These are phyloP conservation scores for Dendrolimus pini DNA, from an alignment of 2,888 invertebrate genomes.

Conservation along the genomic window DNA sequence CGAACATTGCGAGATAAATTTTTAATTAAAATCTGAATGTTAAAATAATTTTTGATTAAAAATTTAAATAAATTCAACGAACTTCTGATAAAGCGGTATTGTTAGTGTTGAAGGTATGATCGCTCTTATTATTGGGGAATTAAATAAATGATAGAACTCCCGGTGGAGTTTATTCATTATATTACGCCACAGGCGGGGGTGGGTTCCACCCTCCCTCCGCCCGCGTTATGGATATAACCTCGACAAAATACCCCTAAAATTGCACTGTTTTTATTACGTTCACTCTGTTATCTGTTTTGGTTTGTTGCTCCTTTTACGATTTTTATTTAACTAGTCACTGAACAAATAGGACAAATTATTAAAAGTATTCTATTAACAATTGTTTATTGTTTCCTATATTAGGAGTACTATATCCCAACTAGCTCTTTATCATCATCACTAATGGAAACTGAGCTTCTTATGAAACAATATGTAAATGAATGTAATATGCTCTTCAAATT, in stretches of 20 bases:
- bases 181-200: conserved; percentile 48
- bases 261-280: conserved; percentile 76
- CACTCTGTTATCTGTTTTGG: conserved; percentile 72
- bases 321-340: conserved; percentile 69
- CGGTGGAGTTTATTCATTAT: conserved; percentile 76
- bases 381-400: too few relatives aligned
- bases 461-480: too few relatives aligned
- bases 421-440: too few relatives aligned
- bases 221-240: conserved; percentile 75
- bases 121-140: conserved; percentile 65
- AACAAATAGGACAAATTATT: conserved; percentile 20
- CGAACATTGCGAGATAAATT: too few relatives aligned
- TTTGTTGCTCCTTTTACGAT: conserved; percentile 68
- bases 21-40: too few relatives aligned
- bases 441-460: too few relatives aligned
- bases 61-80: conserved; percentile 4
- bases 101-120: conserved; percentile 49
- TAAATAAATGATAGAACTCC: conserved; percentile 64
- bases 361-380: not conserved
- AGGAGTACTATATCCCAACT: too few relatives aligned
- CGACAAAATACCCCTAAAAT: conserved; percentile 77
- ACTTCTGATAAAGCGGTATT: conserved; percentile 34
- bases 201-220: conserved; percentile 43
- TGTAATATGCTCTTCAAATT: too few relatives aligned
- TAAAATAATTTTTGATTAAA: too few relatives aligned